Percentiles rank a stretch among this genome's conserved stretches.
Conservation (phyloP, 1,140 invertebrate species). For the Hestina assimilis region DNA sequence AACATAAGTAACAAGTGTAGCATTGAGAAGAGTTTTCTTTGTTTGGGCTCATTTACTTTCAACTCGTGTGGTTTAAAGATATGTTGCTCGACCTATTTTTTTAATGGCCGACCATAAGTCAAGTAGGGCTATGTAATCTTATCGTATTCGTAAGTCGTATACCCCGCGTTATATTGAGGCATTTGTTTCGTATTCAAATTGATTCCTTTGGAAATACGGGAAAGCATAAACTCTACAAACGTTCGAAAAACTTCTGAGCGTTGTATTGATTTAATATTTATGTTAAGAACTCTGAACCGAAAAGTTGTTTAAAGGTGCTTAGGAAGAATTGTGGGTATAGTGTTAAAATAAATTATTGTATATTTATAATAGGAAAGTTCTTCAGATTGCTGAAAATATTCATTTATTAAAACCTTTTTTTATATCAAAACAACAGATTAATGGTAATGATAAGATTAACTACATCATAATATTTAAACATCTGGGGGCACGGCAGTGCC, state of each 20-base stretch:
- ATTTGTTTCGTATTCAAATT: not conserved
- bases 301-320: too few relatives aligned
- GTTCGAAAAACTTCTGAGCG: not conserved
- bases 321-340: too few relatives aligned
- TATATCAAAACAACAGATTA: too few relatives aligned
- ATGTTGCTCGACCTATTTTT: constrained; percentile 5
- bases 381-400: too few relatives aligned
- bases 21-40: not conserved
- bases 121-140: not conserved
- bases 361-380: too few relatives aligned
- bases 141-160: too few relatives aligned
- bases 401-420: too few relatives aligned
- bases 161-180: not conserved
- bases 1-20: not conserved
- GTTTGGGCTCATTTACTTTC: constrained; percentile 2
- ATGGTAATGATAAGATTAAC: too few relatives aligned
- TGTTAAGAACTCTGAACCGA: too few relatives aligned
- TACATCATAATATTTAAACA: too few relatives aligned
- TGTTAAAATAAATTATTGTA: too few relatives aligned
- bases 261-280: not conserved
- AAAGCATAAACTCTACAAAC: not conserved
- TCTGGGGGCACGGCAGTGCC: too few relatives aligned
- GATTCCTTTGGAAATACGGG: not conserved
- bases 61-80: constrained; percentile 1
- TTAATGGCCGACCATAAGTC: constrained; percentile 2